A percentile compares a stretch with the other conserved stretches of the same genome.
phyloP scores from a whole-genome alignment of 1,140 invertebrate genomes.

The Bactericera cockerelli region DNA sequence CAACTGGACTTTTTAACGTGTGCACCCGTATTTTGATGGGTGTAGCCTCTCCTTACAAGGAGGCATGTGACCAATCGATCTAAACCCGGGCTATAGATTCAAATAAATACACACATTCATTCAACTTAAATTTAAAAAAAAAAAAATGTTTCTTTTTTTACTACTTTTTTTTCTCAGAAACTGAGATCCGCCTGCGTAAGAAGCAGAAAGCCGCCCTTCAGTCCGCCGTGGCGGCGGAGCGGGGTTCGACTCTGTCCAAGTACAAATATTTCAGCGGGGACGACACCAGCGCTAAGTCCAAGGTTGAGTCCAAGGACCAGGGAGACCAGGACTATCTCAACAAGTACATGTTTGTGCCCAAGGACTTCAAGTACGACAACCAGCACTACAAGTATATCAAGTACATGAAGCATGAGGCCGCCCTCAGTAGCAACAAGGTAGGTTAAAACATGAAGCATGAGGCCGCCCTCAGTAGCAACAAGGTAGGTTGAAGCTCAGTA shows the following conservation, averaged over 20 bases:
- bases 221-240: constrained; percentile 37
- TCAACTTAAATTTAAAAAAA: no score
- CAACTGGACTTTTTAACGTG: no score
- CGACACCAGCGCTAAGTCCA: constrained; percentile 18
- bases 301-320: constrained; percentile 16
- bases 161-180: constrained; percentile 32
- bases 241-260: constrained; percentile 36
- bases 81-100: no score
- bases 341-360: constrained; percentile 47
- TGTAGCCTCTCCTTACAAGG: no score
- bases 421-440: constrained; percentile 30
- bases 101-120: no score
- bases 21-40: no score
- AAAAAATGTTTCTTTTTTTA: no score
- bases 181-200: constrained; percentile 35
- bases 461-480: no score
- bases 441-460: no score
- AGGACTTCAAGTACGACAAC: constrained; percentile 63
- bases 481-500: constrained; percentile 34
- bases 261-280: constrained; percentile 38
- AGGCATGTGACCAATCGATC: no score
- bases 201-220: constrained; percentile 45
- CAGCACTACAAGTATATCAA: constrained; percentile 67
- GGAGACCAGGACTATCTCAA: constrained; percentile 12
- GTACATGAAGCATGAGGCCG: constrained; percentile 54